phyloP scores from a whole-genome alignment of 1,140 invertebrate genomes.

The Antheraea mylitta region DNA sequence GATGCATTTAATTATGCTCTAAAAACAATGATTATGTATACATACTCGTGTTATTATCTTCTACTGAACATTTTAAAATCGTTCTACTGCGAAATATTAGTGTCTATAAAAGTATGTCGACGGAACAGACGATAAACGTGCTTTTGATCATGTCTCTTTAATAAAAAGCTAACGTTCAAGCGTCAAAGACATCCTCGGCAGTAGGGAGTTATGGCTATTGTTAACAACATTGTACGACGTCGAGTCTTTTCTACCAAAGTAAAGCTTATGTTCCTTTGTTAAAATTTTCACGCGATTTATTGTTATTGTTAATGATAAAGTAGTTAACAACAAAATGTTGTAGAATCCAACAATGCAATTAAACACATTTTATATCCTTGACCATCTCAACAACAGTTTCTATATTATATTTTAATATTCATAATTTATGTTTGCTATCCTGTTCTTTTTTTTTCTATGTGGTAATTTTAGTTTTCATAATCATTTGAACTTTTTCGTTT shows the following conservation, averaged over 20 bases:
- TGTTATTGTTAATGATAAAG: neutral
- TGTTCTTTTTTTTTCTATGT: no score
- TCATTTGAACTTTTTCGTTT: no score
- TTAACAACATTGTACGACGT: constrained; percentile 36
- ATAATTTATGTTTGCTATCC: no score
- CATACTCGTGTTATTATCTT: neutral
- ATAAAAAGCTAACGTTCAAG: neutral
- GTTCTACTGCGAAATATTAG: neutral
- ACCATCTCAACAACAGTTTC: no score
- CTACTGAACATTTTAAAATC: neutral
- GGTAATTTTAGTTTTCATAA: no score
- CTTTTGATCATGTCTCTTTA: constrained; percentile 9
- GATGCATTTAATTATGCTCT: no score
- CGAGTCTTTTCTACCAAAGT: neutral
- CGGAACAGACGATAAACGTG: neutral
- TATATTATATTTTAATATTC: no score
- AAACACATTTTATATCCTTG: no score
- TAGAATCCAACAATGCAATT: no score
- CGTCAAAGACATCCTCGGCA: constrained; percentile 35
- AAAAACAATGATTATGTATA: no score
- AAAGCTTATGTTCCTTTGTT: constrained; percentile 1
- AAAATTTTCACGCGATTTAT: constrained; percentile 1
- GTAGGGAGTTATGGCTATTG: constrained; percentile 46
- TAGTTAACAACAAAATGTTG: no score
- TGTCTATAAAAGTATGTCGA: neutral